These are phyloP conservation scores for Sebastes hopkinsi DNA, from an alignment of 2,797 vertebrate species.

Conservation along the genomic window DNA sequence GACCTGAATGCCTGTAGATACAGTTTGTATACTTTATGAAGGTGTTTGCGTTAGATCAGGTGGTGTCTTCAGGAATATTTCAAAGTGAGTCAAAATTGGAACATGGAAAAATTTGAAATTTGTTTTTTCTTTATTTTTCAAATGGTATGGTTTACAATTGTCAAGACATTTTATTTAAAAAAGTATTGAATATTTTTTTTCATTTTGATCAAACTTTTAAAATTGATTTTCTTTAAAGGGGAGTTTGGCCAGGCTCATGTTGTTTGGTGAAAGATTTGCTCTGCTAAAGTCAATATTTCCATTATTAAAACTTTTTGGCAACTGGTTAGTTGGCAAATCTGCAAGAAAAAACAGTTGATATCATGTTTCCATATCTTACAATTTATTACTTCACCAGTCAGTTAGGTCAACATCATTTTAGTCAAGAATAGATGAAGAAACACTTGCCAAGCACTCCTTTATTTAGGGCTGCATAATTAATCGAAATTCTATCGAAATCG, in stretches of 20 bases:
- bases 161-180: not conserved
- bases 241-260: not conserved
- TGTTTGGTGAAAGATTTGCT: not conserved
- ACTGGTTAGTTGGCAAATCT: not conserved
- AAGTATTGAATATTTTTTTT: not conserved
- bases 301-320: not conserved
- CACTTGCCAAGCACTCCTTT: not conserved
- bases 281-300: not conserved
- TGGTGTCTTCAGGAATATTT: not conserved
- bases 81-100: not conserved
- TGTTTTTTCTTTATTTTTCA: not conserved
- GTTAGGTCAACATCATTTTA: not conserved
- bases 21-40: not conserved
- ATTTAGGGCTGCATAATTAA: not conserved
- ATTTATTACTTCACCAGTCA: not conserved
- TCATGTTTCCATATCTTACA: not conserved
- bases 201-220: not conserved
- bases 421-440: not conserved
- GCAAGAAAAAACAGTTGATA: not conserved
- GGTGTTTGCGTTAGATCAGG: not conserved
- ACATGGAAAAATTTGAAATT: not conserved
- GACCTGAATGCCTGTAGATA: constrained; percentile 24
- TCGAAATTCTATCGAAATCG: too few relatives aligned
- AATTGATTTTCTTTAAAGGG: not conserved
- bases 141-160: not conserved